Percentiles rank a stretch among this genome's conserved stretches.
These are phyloP conservation scores for Phalanger gymnotis DNA, from an alignment of 2,797 vertebrate species.

Conservation along the genomic window DNA sequence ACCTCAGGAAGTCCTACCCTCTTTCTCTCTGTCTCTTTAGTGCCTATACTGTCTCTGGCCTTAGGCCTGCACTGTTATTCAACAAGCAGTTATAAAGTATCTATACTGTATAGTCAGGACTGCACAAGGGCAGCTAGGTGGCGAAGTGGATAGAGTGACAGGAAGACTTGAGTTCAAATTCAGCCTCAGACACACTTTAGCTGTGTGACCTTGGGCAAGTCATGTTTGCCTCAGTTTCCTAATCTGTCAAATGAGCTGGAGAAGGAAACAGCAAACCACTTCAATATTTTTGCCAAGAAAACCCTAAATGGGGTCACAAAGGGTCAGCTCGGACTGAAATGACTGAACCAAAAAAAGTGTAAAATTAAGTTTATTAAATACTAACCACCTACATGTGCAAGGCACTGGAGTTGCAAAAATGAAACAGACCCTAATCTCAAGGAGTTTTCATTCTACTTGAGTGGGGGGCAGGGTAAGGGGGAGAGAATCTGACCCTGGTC, in stretches of 20 bases:
- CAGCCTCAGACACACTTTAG: neutral
- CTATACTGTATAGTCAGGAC: neutral
- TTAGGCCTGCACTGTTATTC: neutral
- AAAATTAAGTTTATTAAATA: neutral
- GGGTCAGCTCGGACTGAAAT: neutral
- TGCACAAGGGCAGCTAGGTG: neutral
- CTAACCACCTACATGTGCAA: neutral
- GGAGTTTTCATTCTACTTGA: neutral
- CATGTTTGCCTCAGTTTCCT: neutral
- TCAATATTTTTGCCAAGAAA: neutral
- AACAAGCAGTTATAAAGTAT: neutral
- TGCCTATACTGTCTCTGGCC: neutral
- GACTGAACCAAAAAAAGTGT: neutral
- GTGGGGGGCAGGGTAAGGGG: fast-evolving
- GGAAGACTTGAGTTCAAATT: neutral
- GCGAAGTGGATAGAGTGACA: neutral
- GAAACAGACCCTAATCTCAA: neutral
- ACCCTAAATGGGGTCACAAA: neutral
- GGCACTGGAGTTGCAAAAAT: neutral
- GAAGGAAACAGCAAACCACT: neutral
- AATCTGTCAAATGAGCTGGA: neutral
- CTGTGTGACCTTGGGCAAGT: neutral
- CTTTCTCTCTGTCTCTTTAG: neutral
- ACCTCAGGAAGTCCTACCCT: neutral
- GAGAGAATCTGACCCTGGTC: neutral